phyloP scores from a whole-genome alignment of 2,113 vertebrate species.

The Eretmochelys imbricata region DNA sequence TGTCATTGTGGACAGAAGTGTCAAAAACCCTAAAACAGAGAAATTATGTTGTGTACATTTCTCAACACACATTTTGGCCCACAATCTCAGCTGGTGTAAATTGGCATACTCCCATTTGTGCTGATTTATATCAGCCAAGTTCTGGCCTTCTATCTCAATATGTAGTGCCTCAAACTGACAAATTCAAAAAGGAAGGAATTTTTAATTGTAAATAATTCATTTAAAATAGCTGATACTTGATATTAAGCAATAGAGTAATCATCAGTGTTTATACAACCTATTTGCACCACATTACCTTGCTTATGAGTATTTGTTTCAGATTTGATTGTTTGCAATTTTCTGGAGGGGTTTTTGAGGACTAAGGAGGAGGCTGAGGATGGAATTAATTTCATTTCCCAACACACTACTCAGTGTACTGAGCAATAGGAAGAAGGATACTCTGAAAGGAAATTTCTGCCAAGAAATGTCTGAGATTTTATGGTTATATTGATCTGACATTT shows the following conservation, averaged over 20 bases:
- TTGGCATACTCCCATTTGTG: neutral
- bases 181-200: neutral
- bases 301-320: neutral
- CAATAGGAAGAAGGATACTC: neutral
- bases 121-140: neutral
- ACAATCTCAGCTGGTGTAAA: neutral
- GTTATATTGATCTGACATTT: constrained; percentile 43
- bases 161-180: neutral
- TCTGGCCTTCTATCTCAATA: neutral
- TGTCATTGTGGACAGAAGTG: neutral
- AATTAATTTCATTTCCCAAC: constrained; percentile 27
- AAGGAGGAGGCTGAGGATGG: neutral
- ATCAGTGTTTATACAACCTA: neutral
- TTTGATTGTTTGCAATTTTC: neutral
- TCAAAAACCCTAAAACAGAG: neutral
- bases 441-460: constrained; percentile 37
- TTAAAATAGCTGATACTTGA: neutral
- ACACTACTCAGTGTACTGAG: rapidly evolving
- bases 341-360: rapidly evolving
- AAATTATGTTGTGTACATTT: neutral
- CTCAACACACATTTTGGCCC: neutral
- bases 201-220: neutral
- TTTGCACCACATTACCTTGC: rapidly evolving
- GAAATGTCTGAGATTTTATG: constrained; percentile 6
- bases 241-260: neutral